phyloP scores from a whole-genome alignment of 2,797 vertebrate genomes.

The Dipus sagitta region DNA sequence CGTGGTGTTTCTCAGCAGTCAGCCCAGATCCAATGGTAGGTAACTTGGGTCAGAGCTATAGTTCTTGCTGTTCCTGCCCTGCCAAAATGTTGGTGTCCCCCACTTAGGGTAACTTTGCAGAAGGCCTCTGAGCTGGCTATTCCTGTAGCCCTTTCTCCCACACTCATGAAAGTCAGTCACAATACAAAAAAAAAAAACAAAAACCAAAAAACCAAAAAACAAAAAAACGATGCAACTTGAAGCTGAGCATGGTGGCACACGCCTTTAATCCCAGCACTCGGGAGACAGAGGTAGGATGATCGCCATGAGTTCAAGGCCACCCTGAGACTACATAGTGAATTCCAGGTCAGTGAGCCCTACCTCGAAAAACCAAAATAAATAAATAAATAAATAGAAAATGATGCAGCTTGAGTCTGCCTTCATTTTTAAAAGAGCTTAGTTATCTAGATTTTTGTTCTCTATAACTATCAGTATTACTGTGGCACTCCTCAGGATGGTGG shows the following conservation, averaged over 20 bases:
- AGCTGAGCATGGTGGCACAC: no score
- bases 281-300: no score
- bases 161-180: not conserved
- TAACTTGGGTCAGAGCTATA: not conserved
- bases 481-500: not conserved
- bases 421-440: not conserved
- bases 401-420: no score
- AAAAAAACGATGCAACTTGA: not conserved
- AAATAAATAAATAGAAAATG: no score
- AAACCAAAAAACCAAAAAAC: no score
- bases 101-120: not conserved
- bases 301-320: no score
- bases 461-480: not conserved
- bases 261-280: no score
- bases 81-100: not conserved
- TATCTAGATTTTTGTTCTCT: slow-evolving; percentile 1
- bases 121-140: not conserved
- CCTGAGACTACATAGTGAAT: no score
- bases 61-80: not conserved
- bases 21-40: not conserved
- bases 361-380: no score
- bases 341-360: no score
- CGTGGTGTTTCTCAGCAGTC: not conserved
- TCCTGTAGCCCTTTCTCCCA: not conserved
- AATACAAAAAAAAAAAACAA: not conserved